These are phyloP conservation scores for Plumapathes pennacea DNA, from an alignment of 92 coral and sea anemone genomes.

Conservation along the genomic window DNA sequence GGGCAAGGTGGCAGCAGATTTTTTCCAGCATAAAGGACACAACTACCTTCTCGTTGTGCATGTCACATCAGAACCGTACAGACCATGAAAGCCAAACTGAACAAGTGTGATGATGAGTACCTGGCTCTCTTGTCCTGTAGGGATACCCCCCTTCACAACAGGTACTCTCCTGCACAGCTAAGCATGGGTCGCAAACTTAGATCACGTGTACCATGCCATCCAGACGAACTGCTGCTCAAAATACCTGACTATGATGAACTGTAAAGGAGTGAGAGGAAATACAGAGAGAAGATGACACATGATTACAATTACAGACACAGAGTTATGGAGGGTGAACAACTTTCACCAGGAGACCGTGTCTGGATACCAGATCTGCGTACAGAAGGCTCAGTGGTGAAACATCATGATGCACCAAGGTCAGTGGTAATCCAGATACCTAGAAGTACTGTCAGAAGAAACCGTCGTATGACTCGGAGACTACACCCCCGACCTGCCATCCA, in stretches of 20 bases:
- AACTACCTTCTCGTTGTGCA: slow-evolving; percentile 24
- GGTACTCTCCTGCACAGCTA: slow-evolving; percentile 32
- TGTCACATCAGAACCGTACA: slow-evolving; percentile 42
- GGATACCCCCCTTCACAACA: slow-evolving; percentile 13
- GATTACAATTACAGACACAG: slow-evolving; percentile 36
- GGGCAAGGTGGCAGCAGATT: slow-evolving; percentile 40
- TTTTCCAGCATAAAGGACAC: slow-evolving; percentile 17
- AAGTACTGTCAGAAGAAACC: slow-evolving; percentile 39
- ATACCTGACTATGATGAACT: slow-evolving; percentile 15
- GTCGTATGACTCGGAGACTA: slow-evolving; percentile 29
- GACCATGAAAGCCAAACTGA: slow-evolving; percentile 31
- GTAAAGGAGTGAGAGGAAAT: slow-evolving; percentile 5
- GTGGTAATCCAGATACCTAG: slow-evolving; percentile 36
- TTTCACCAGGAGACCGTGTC: slow-evolving; percentile 21
- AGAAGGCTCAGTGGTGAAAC: slow-evolving; percentile 15
- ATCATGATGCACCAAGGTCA: slow-evolving; percentile 38
- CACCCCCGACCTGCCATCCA: not conserved
- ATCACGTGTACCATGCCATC: slow-evolving; percentile 16
- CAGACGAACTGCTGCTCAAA: slow-evolving; percentile 18
- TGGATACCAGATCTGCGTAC: slow-evolving; percentile 46
- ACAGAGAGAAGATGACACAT: slow-evolving; percentile 22
- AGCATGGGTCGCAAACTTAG: slow-evolving; percentile 23
- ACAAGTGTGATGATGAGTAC: slow-evolving; percentile 25
- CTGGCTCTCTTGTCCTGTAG: slow-evolving; percentile 24
- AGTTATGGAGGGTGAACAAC: slow-evolving; percentile 21